Percentiles rank a stretch among this genome's conserved stretches.
Conservation (phyloP, 2,888 invertebrate genomes). For the Ypsolopha sequella region DNA sequence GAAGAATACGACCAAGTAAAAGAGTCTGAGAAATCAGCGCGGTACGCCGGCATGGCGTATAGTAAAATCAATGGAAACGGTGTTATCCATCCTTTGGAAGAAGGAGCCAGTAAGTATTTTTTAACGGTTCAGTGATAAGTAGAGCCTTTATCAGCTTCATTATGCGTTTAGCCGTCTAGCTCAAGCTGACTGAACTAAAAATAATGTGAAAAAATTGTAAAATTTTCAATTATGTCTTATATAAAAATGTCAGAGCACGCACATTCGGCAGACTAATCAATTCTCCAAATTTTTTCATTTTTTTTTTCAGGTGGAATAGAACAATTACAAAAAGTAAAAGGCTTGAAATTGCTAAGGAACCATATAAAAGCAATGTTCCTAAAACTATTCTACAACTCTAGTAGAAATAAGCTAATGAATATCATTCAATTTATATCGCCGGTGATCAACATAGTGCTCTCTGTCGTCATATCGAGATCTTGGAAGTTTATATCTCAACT, state of each 20-base stretch:
- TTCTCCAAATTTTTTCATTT: neutral
- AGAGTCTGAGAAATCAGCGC: neutral
- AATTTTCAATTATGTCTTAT: neutral
- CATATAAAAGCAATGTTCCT: conserved; percentile 61
- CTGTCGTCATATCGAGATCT: conserved; percentile 51
- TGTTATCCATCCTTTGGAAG: neutral
- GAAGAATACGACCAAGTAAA: neutral
- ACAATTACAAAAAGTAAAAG: conserved; percentile 46
- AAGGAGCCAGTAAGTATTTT: neutral
- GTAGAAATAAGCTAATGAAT: conserved; percentile 47
- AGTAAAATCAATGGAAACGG: neutral
- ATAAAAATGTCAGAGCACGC: neutral
- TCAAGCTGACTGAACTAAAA: no score
- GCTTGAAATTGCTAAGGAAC: conserved; percentile 42
- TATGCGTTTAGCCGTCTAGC: no score
- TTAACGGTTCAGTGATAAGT: neutral
- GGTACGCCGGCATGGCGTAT: neutral
- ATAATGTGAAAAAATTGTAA: no score
- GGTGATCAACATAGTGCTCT: conserved; percentile 52
- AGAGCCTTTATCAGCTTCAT: no score
- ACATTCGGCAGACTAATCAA: neutral
- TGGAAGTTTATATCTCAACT: conserved; percentile 66
- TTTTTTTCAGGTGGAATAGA: conserved; percentile 32
- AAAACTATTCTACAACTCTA: conserved; percentile 46
- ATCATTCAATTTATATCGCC: conserved; percentile 56